These are phyloP conservation scores for Loris lydekkerianus DNA, from an alignment of 2,797 vertebrate genomes.

Conservation along the genomic window DNA sequence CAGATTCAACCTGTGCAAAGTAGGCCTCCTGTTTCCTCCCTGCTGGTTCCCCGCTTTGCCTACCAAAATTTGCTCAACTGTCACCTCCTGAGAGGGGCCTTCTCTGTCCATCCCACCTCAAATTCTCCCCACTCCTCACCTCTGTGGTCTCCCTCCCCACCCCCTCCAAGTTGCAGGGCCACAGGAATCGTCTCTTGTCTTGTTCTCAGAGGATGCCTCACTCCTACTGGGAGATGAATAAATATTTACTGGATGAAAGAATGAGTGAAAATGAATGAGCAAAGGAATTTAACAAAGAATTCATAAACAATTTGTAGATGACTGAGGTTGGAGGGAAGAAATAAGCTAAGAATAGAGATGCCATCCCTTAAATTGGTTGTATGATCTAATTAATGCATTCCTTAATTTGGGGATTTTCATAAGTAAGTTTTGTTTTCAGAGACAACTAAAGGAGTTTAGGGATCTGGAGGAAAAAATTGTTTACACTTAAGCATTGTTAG, in stretches of 20 bases:
- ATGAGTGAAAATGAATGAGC: not conserved
- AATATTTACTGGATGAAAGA: not conserved
- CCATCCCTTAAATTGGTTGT: not conserved
- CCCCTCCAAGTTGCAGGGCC: not conserved
- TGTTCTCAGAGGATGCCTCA: not conserved
- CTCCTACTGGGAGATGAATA: not conserved
- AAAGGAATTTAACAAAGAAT: not conserved
- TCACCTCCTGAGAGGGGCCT: not conserved
- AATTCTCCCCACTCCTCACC: not conserved
- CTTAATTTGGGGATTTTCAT: slow-evolving; percentile 28
- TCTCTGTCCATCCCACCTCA: not conserved
- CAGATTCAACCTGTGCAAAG: not conserved
- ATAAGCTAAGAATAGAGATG: not conserved
- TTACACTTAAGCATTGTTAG: not conserved
- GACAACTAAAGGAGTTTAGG: not conserved
- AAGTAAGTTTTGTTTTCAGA: not conserved
- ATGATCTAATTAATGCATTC: not conserved
- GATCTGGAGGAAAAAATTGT: not conserved
- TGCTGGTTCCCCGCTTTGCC: too few relatives aligned
- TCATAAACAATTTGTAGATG: not conserved
- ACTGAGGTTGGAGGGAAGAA: not conserved
- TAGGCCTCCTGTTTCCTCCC: not conserved
- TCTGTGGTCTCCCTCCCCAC: not conserved
- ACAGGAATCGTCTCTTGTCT: not conserved
- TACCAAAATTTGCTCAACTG: not conserved